Evolutionary conservation across 2,797 vertebrate genomes (phyloP).

Genomic region (Rhyacichthys aspro): DNA sequence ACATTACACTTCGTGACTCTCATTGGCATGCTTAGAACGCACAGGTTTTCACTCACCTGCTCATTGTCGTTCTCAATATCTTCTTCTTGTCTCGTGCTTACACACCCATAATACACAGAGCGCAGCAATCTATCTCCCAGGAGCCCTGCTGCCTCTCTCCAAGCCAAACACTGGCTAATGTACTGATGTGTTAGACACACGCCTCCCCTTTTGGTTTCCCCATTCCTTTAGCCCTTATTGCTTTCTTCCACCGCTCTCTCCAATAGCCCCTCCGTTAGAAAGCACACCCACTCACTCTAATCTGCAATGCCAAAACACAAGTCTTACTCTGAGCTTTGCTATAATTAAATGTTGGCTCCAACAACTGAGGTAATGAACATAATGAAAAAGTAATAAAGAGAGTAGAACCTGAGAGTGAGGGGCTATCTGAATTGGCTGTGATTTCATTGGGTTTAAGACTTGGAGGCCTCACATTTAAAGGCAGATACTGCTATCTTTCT

Average conservation of each 20-base stretch:
- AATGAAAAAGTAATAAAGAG: constrained; percentile 38
- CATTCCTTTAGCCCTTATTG: constrained; percentile 32
- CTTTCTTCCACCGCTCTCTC: constrained; percentile 9
- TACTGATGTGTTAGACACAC: constrained; percentile 60
- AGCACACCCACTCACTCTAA: background rate
- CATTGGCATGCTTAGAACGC: constrained; percentile 9
- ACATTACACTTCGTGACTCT: constrained; percentile 22
- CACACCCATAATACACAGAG: constrained; percentile 10
- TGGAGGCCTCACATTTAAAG: constrained; percentile 4
- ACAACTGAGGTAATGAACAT: constrained; percentile 28
- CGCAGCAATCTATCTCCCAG: constrained; percentile 43
- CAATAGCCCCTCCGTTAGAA: constrained; percentile 33
- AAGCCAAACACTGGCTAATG: constrained; percentile 65
- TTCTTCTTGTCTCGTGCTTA: constrained; percentile 10
- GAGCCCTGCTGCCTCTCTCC: constrained; percentile 48
- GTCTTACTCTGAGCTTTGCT: constrained; percentile 13
- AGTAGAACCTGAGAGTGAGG: constrained; percentile 15
- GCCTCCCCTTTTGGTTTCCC: constrained; percentile 23
- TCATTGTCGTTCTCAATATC: constrained; percentile 15
- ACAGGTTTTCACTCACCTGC: constrained; percentile 1
- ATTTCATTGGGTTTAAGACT: constrained; percentile 25
- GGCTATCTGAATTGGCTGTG: constrained; percentile 15
- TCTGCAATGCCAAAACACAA: constrained; percentile 9
- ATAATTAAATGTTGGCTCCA: constrained; percentile 29
- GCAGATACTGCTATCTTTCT: background rate